Conservation (phyloP, 30 jellyfish, hydroid and myxozoan genomes). For the Aurelia aurita complex sp. Pacific region DNA sequence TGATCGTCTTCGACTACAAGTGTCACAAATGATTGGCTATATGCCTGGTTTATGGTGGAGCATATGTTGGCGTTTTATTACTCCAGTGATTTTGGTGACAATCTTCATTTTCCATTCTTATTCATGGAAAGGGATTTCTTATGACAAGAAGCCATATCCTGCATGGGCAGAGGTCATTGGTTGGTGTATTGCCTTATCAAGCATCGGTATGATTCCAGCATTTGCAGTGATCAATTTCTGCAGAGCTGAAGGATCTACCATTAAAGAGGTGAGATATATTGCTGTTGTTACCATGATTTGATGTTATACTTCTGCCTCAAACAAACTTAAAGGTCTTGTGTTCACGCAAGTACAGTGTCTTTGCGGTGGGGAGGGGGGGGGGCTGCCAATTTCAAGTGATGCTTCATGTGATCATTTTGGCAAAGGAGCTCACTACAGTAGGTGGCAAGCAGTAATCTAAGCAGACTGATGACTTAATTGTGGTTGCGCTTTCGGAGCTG, state of each 20-base stretch:
- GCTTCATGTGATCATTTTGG: too few species aligned
- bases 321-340: too few species aligned
- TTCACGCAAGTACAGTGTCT: too few species aligned
- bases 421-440: too few species aligned
- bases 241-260: slow-evolving; percentile 65
- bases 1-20: slow-evolving; percentile 73
- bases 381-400: too few species aligned
- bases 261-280: slow-evolving; percentile 42
- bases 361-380: too few species aligned
- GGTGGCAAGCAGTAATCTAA: too few species aligned
- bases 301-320: too few species aligned
- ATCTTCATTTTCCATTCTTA: slow-evolving; percentile 56
- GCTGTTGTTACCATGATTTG: too few species aligned
- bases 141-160: slow-evolving; percentile 66
- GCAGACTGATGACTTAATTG: too few species aligned
- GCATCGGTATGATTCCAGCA: slow-evolving; percentile 70
- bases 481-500: too few species aligned
- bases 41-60: slow-evolving; percentile 94
- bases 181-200: slow-evolving; percentile 75
- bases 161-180: slow-evolving; percentile 94
- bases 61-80: slow-evolving; percentile 82
- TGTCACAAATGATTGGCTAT: slow-evolving; percentile 86
- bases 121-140: slow-evolving; percentile 70
- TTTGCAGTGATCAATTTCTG: slow-evolving; percentile 52
- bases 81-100: slow-evolving; percentile 68